phyloP scores from a whole-genome alignment of 1,140 invertebrate genomes.

The Venustaconcha ellipsiformis region DNA sequence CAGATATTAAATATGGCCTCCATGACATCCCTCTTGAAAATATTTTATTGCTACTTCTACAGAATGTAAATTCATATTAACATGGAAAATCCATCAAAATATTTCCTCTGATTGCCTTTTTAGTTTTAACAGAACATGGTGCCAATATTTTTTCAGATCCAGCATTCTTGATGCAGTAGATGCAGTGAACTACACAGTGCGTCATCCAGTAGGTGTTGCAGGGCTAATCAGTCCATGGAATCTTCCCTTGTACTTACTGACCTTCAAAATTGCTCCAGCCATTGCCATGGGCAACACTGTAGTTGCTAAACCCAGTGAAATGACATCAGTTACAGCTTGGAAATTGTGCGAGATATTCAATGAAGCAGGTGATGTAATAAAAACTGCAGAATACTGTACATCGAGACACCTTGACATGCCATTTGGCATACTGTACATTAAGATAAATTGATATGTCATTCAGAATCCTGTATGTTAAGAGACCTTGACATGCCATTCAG shows the following conservation, averaged over 20 bases:
- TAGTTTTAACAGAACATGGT: too few species aligned
- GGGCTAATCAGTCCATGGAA: slow-evolving; percentile 76
- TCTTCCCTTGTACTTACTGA: slow-evolving; percentile 75
- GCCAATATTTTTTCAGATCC: slow-evolving; percentile 50
- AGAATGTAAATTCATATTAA: too few species aligned
- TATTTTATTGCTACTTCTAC: too few species aligned
- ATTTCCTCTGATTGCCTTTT: too few species aligned
- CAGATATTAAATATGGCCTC: too few species aligned
- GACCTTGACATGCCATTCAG: neutral
- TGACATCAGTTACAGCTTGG: slow-evolving; percentile 75
- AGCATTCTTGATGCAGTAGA: slow-evolving; percentile 62
- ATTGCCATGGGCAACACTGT: slow-evolving; percentile 75
- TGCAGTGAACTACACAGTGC: slow-evolving; percentile 72
- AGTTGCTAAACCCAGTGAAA: slow-evolving; percentile 76
- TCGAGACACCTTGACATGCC: neutral
- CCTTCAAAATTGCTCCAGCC: slow-evolving; percentile 75
- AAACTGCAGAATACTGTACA: neutral
- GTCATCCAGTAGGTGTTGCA: slow-evolving; percentile 73
- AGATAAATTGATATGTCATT: too few species aligned
- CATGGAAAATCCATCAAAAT: too few species aligned
- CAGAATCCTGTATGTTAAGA: neutral
- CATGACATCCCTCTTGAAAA: too few species aligned
- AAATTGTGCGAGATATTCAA: slow-evolving; percentile 72
- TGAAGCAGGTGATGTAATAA: slow-evolving; percentile 69
- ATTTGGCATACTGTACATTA: neutral